Evolutionary conservation across 2,888 invertebrate species (phyloP), one percentile per base, ranked within the genome.

Genomic region (Amphipyra berbera): DNA sequence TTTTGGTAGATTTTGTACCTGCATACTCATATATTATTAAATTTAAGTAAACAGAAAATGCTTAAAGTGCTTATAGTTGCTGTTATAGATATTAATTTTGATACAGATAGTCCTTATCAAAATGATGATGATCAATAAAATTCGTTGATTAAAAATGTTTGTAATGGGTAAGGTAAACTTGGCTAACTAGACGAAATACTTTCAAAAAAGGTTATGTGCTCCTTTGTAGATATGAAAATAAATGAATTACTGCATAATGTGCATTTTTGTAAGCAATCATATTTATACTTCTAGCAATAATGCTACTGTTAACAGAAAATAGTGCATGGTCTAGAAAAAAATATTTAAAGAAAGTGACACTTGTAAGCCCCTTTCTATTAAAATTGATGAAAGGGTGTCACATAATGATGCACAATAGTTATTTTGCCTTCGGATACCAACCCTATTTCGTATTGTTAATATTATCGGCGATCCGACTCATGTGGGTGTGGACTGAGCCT

Each of bases 351-450:
- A 92, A 92, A 93, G 88, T 91, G 93, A 94, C 93, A 93, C 94
- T 91, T 83, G 84, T 91, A 91, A 93, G 92, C 91, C 91, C 92
- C 89, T 94, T 94, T 93, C 91, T 88, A 82, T 84, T 87, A 85
- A 92, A 94, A 93, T 92, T 90, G 90, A 88, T 93, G 93, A 94
- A 94, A 93, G 89, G 89, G 89, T 85, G 85, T 86, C 89, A 81
- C 82, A 94, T 90, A 93, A 92, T 93, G 89, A 90, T 79, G 78
- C 83, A 94, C 92, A 95, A 95, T 93, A 86, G 88, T 89, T 94
- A 94, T 94, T 94, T 93, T 91, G 91, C 88, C 88, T 88, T 88
- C 79, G 82, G 81, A 85, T 85, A 83, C 86, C 86, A 89, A 89
- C 88, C 90, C 90, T 79, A 89, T 90, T 90, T 81, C 72, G 82